A percentile compares a stretch with the other conserved stretches of the same genome.
Evolutionary conservation across 2,888 invertebrate genomes (phyloP).

Genomic region (Dynastes grantii): DNA sequence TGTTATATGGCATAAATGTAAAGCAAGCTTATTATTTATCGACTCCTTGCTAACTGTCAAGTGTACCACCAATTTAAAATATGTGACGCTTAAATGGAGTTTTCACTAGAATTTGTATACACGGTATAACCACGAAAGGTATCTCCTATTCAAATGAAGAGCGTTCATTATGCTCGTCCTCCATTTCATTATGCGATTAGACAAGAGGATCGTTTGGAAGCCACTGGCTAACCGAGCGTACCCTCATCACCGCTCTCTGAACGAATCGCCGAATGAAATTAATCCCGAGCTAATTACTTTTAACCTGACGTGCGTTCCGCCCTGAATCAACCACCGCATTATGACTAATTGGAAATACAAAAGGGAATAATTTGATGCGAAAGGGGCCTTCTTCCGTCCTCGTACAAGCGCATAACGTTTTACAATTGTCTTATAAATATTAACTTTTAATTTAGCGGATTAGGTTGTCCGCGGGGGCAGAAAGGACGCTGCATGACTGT

Average conservation of each 20-base stretch:
- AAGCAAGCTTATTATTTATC: too few relatives aligned
- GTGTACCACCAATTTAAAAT: too few relatives aligned
- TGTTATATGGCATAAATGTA: too few relatives aligned
- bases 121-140: too few relatives aligned
- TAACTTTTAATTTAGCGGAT: slow-evolving; percentile 43
- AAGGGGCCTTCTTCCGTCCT: background rate
- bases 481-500: background rate
- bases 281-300: slow-evolving; percentile 12
- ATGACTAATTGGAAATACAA: slow-evolving; percentile 42
- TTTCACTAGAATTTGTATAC: too few relatives aligned
- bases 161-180: background rate
- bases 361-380: slow-evolving; percentile 28
- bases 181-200: slow-evolving; percentile 1
- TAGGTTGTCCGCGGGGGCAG: background rate
- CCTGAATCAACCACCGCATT: slow-evolving; percentile 28
- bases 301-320: background rate
- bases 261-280: background rate
- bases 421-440: slow-evolving; percentile 45
- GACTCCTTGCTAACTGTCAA: too few relatives aligned
- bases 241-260: too few relatives aligned
- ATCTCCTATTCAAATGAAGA: background rate
- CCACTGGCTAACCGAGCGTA: too few relatives aligned
- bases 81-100: too few relatives aligned
- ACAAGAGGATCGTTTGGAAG: background rate
- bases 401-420: background rate